These are phyloP conservation scores for Ptychadena robeensis DNA, from an alignment of 2,797 vertebrate genomes.

Conservation along the genomic window DNA sequence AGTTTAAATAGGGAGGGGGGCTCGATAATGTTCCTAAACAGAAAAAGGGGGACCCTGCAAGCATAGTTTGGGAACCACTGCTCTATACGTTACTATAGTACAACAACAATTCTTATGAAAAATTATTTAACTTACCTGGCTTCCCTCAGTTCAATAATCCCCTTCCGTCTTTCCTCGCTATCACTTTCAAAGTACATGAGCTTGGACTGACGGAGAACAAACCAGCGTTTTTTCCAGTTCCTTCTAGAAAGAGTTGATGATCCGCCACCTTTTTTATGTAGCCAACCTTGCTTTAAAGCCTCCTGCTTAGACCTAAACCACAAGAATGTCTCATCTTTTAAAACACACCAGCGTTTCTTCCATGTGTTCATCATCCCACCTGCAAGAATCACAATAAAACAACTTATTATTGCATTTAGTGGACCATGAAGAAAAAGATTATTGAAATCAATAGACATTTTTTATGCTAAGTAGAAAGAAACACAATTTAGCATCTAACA, in stretches of 20 bases:
- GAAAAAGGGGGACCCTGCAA: too few species aligned
- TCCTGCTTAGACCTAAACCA: conserved; percentile 98
- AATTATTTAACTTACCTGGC: conserved; percentile 81
- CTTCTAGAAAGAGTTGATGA: conserved; percentile 93
- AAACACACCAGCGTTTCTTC: conserved; percentile 96
- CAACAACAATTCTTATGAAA: not conserved
- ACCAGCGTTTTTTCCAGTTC: conserved; percentile 98
- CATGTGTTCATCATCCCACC: conserved; percentile 94
- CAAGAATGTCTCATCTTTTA: conserved; percentile 96
- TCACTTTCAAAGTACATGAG: conserved; percentile 97
- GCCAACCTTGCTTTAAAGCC: conserved; percentile 97
- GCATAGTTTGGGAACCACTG: too few species aligned
- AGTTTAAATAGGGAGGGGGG: too few species aligned
- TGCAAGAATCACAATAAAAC: conserved; percentile 63
- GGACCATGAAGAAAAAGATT: not conserved
- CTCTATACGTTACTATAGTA: too few species aligned
- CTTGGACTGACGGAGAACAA: conserved; percentile 91
- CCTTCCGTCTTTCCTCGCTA: conserved; percentile 92
- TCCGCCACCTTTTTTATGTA: conserved; percentile 94
- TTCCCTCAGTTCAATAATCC: conserved; percentile 86
- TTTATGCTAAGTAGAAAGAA: too few species aligned
- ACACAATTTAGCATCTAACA: not conserved
- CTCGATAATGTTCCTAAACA: too few species aligned
- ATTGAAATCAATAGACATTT: not conserved
- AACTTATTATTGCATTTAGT: not conserved